Evolutionary conservation across 2,888 invertebrate species (phyloP), one percentile per base, ranked within the genome.

Genomic region (Caenorhabditis sp.): DNA sequence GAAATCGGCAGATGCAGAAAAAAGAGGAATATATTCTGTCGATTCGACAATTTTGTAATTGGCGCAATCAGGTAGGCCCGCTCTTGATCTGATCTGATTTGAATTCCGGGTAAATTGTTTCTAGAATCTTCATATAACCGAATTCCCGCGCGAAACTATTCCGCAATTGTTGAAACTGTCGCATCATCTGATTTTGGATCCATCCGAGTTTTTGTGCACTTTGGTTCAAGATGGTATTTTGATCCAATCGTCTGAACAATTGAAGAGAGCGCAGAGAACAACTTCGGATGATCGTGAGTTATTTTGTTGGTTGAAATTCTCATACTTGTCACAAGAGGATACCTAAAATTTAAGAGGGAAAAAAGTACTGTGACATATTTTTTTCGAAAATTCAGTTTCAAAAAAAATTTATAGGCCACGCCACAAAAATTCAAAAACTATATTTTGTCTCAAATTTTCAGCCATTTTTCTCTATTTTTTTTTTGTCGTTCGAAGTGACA

Each of bases 1-100:
- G 14, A 27, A 19, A 5, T 21, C 12, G 5, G 26, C 23, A 58
- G 14, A n/a, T 4, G 12, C 5, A 14, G 24, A 24, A 19, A 36
- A 26, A 43, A 58, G 19, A 43, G 21, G 58, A 43, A 36, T 21
- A 21, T 31, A 23, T 31, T 24, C 6, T 3, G 17, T 26, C 23
- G 21, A 26, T 55, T 2, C 4, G 55, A 23, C 21, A 26, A 26
- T 55, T 26, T 55, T 26, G 23, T 5, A 23, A 55, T 26, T 55
- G 55, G 55, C 4, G 55, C 4, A 26, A 55, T 55, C n/a, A 23
- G 27, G 55, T 55, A n/a, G n/a, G n/a, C n/a, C n/a, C n/a, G n/a
- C n/a, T n/a, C n/a, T n/a, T n/a, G n/a, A n/a, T n/a, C n/a, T n/a
- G n/a, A n/a, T n/a, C n/a, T n/a, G n/a, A n/a, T n/a, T n/a, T n/a